phyloP scores from a whole-genome alignment of 2,797 vertebrate genomes.

The Natrix natrix region DNA sequence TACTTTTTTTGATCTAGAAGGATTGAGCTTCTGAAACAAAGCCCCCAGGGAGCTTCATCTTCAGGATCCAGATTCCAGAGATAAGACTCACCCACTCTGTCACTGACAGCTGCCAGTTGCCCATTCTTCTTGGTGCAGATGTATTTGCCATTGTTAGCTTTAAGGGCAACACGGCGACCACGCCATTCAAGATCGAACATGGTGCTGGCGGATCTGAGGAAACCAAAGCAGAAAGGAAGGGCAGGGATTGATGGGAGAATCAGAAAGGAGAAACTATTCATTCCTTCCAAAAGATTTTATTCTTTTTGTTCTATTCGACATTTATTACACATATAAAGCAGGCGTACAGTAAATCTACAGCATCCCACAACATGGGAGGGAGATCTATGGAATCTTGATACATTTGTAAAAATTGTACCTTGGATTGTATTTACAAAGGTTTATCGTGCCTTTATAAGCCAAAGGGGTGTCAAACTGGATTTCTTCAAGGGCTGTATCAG shows the following conservation, averaged over 20 bases:
- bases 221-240: background rate
- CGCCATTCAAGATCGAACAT: slow-evolving; percentile 96
- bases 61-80: background rate
- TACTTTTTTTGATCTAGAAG: background rate
- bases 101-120: slow-evolving; percentile 90
- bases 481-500: no score
- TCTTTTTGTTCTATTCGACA: background rate
- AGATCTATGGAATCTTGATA: background rate
- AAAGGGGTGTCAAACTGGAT: no score
- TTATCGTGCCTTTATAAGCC: no score
- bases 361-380: background rate
- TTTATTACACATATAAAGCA: background rate
- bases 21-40: background rate
- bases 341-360: background rate
- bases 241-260: slow-evolving; percentile 11
- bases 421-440: background rate
- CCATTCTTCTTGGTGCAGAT: slow-evolving; percentile 95
- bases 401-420: background rate
- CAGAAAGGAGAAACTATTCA: background rate
- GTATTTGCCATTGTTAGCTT: slow-evolving; percentile 91
- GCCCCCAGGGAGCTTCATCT: background rate
- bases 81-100: slow-evolving; percentile 80
- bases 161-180: slow-evolving; percentile 85
- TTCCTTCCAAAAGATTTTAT: background rate
- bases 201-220: slow-evolving; percentile 80